Evolutionary conservation across 1,140 invertebrate genomes (phyloP).

Genomic region (Oppia nitens): DNA sequence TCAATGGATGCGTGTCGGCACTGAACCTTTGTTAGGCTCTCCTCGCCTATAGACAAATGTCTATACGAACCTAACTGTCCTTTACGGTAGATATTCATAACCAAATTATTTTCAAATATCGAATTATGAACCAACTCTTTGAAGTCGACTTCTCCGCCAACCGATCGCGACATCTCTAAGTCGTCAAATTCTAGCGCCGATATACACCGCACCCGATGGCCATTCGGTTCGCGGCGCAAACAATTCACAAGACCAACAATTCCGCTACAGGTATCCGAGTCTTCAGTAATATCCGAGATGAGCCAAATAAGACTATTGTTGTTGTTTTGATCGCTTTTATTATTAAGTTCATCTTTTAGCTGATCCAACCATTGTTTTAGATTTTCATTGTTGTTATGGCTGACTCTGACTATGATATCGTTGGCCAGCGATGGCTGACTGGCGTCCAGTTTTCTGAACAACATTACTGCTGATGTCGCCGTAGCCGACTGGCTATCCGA

Average conservation of each 20-base stretch:
- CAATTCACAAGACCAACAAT: slow-evolving; percentile 76
- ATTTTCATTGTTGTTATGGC: slow-evolving; percentile 28
- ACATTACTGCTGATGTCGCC: slow-evolving; percentile 2
- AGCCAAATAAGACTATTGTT: slow-evolving; percentile 43
- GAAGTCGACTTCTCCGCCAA: background rate
- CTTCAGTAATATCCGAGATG: slow-evolving; percentile 38
- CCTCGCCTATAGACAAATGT: slow-evolving; percentile 33
- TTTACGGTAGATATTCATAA: slow-evolving; percentile 55
- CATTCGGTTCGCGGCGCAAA: slow-evolving; percentile 61
- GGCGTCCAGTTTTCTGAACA: slow-evolving; percentile 16
- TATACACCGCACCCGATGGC: slow-evolving; percentile 43
- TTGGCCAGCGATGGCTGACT: too few species aligned
- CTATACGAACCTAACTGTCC: slow-evolving; percentile 66
- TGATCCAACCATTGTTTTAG: slow-evolving; percentile 41
- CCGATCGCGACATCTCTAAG: too few species aligned
- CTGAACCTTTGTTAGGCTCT: slow-evolving; percentile 50
- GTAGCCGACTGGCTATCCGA: slow-evolving; percentile 23
- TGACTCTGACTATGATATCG: too few species aligned
- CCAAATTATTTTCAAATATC: slow-evolving; percentile 48
- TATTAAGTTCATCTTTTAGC: slow-evolving; percentile 38
- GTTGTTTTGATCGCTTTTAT: slow-evolving; percentile 32
- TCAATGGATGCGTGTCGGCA: slow-evolving; percentile 76
- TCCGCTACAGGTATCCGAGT: slow-evolving; percentile 47
- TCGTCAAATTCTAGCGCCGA: slow-evolving; percentile 12
- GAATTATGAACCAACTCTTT: slow-evolving; percentile 14